These are phyloP conservation scores for Muntiacus muntjak DNA, from an alignment of 2,113 vertebrate genomes.

Conservation along the genomic window DNA sequence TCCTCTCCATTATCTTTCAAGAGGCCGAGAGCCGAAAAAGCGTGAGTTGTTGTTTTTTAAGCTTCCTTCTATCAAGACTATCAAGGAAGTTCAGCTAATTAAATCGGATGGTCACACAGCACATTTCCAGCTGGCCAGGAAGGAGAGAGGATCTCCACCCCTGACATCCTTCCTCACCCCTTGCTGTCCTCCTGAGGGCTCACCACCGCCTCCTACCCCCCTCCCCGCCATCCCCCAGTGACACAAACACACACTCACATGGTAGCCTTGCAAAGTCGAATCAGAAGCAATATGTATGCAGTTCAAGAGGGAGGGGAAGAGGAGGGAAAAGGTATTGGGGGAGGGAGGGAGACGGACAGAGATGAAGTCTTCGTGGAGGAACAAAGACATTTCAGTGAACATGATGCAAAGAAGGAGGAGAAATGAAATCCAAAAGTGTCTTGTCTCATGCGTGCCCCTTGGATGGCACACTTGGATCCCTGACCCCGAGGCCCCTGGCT, in stretches of 20 bases:
- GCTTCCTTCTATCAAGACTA: conserved; percentile 54
- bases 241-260: neutral
- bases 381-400: neutral
- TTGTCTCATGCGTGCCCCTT: neutral
- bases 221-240: accelerated
- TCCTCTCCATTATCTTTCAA: conserved; percentile 37
- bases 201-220: neutral
- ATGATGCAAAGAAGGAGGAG: neutral
- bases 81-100: conserved; percentile 59
- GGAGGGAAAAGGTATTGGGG: no score
- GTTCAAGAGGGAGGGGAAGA: neutral
- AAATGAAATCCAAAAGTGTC: neutral
- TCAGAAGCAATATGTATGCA: neutral
- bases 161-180: neutral
- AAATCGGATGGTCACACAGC: conserved; percentile 26
- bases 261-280: neutral
- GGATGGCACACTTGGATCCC: neutral
- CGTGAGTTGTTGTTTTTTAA: conserved; percentile 5
- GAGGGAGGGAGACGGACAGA: neutral
- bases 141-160: neutral
- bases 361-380: neutral
- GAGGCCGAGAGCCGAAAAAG: conserved; percentile 40
- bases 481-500: neutral
- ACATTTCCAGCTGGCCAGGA: conserved; percentile 16
- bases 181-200: neutral